Conservation (phyloP, 2,888 invertebrate species). For the Eudasyphora cyanicolor region DNA sequence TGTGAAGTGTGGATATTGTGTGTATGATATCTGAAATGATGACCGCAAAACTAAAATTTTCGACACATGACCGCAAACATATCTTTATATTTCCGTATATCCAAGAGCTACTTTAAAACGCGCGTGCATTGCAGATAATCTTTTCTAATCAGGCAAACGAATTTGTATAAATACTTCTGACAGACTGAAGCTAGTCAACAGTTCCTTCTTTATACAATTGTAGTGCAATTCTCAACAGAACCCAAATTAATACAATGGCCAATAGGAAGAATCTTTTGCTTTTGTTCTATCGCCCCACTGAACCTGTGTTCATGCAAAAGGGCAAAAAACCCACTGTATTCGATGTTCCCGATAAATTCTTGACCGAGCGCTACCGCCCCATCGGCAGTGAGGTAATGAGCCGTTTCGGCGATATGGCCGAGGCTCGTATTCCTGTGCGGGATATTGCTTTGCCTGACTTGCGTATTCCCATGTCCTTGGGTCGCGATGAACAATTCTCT, state of each 20-base stretch:
- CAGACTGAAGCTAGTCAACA: background rate
- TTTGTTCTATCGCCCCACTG: conserved; percentile 88
- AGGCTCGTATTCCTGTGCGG: conserved; percentile 81
- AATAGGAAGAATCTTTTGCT: conserved; percentile 83
- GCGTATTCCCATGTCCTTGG: conserved; percentile 83
- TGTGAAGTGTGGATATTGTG: background rate
- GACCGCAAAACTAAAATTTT: background rate
- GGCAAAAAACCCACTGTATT: conserved; percentile 83
- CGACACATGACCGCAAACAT: background rate
- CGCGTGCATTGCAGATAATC: background rate
- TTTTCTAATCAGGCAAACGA: background rate
- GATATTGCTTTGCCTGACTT: conserved; percentile 85
- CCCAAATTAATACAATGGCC: conserved; percentile 72
- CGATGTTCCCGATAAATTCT: conserved; percentile 83
- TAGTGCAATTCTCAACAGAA: background rate
- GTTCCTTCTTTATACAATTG: background rate
- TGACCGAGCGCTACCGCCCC: conserved; percentile 81
- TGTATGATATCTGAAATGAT: background rate
- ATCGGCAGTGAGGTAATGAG: conserved; percentile 81
- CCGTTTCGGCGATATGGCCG: conserved; percentile 82
- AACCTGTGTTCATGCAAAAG: conserved; percentile 89
- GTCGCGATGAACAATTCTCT: conserved; percentile 86
- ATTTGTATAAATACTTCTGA: background rate
- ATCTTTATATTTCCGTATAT: background rate
- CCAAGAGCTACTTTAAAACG: background rate